phyloP scores from a whole-genome alignment of 1,140 invertebrate genomes.

The Hylaeus volcanicus region DNA sequence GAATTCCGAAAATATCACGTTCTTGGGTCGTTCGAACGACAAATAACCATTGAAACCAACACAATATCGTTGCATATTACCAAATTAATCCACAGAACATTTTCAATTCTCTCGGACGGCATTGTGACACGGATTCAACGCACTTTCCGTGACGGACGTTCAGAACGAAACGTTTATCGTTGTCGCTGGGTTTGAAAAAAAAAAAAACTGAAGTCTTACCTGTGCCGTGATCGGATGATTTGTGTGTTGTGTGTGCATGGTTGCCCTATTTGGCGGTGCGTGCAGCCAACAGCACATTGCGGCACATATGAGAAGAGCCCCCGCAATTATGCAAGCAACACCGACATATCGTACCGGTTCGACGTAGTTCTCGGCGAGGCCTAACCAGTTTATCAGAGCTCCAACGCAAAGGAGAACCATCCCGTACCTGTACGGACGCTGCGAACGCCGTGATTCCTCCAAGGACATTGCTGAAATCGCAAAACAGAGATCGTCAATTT shows the following conservation, averaged over 20 bases:
- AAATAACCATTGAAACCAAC: too few relatives aligned
- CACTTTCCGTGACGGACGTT: neutral
- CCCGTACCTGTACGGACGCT: slow-evolving; percentile 87
- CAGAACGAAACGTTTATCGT: neutral
- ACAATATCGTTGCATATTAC: too few relatives aligned
- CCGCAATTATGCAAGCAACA: slow-evolving; percentile 87
- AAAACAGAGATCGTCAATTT: slow-evolving; percentile 24
- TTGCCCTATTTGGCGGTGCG: slow-evolving; percentile 80
- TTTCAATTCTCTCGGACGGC: neutral
- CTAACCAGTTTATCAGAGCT: slow-evolving; percentile 89
- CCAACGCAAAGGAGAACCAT: slow-evolving; percentile 88
- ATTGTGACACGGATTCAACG: neutral
- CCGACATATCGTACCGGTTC: slow-evolving; percentile 88
- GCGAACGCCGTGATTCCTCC: slow-evolving; percentile 84
- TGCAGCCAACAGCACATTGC: slow-evolving; percentile 90
- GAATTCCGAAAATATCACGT: too few relatives aligned
- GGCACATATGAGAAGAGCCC: slow-evolving; percentile 87
- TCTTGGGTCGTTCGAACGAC: too few relatives aligned
- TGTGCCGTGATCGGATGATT: slow-evolving; percentile 75
- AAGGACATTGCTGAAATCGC: slow-evolving; percentile 83
- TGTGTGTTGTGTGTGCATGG: slow-evolving; percentile 68
- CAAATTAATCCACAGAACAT: too few relatives aligned
- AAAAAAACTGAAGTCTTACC: slow-evolving; percentile 61
- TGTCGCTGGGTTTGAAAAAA: neutral
- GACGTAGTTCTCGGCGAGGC: slow-evolving; percentile 86